Conservation (phyloP, 2,888 invertebrate genomes). For the Ptycholaimellus sp. region DNA sequence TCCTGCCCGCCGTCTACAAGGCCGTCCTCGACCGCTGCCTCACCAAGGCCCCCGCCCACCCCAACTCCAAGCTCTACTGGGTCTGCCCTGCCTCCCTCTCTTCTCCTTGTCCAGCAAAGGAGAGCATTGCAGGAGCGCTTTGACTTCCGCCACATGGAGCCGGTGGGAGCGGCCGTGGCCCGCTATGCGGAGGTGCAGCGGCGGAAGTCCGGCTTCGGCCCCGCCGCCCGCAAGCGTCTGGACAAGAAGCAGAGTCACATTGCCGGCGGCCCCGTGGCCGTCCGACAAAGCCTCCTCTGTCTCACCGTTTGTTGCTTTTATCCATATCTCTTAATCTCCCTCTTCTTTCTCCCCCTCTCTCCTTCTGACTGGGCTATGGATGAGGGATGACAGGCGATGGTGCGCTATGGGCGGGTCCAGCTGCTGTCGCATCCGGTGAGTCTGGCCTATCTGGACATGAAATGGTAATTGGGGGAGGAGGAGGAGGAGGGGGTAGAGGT, state of each 20-base stretch:
- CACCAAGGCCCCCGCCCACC: background rate
- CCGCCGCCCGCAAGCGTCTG: too few relatives aligned
- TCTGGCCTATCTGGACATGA: conserved; percentile 65
- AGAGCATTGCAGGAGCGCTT: conserved; percentile 2
- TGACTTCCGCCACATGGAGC: background rate
- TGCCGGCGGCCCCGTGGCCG: too few relatives aligned
- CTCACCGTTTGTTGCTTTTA: background rate
- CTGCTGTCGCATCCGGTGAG: conserved; percentile 58
- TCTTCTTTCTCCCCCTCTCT: too few relatives aligned
- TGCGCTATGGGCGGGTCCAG: conserved; percentile 56
- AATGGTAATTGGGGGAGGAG: conserved; percentile 46
- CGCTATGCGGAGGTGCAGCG: too few relatives aligned
- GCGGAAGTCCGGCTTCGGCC: too few relatives aligned
- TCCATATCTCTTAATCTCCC: background rate
- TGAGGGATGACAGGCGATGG: conserved; percentile 46
- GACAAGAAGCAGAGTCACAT: too few relatives aligned
- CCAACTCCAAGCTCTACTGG: background rate
- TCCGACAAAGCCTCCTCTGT: too few relatives aligned
- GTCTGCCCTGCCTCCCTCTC: too few relatives aligned
- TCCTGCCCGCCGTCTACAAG: conserved; percentile 24
- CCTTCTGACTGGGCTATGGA: too few relatives aligned
- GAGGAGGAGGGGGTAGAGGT: too few relatives aligned
- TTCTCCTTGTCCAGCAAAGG: too few relatives aligned
- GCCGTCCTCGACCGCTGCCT: conserved; percentile 1
- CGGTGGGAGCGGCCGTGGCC: too few relatives aligned